These are phyloP conservation scores for Coelinius sp. DNA, from an alignment of 2,888 invertebrate genomes.

Conservation along the genomic window DNA sequence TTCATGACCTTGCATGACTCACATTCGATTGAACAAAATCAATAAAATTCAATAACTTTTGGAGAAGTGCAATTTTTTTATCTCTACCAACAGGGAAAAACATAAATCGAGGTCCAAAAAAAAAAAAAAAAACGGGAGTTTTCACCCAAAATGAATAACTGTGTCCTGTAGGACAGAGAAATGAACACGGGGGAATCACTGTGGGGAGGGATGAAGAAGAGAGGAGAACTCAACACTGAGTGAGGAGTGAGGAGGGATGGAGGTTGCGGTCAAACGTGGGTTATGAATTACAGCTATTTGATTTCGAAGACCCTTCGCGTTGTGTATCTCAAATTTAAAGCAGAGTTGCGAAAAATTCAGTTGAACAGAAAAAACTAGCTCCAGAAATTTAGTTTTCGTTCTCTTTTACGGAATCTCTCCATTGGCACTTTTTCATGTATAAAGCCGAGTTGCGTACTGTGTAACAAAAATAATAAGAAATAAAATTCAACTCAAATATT, in stretches of 20 bases:
- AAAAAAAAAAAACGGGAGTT: slow-evolving; percentile 51
- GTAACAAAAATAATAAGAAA: neutral
- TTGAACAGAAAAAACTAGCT: neutral
- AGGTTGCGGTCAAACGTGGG: slow-evolving; percentile 47
- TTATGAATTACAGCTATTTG: slow-evolving; percentile 50
- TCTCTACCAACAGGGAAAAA: neutral
- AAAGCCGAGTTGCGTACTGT: neutral
- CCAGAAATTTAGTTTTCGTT: slow-evolving; percentile 27
- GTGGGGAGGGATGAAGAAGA: slow-evolving; percentile 19
- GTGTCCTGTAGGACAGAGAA: slow-evolving; percentile 17
- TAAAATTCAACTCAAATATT: neutral
- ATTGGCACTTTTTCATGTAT: neutral
- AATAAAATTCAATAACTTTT: neutral
- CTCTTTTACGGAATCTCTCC: neutral
- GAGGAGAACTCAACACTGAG: neutral
- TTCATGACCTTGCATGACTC: neutral
- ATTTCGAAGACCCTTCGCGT: no score
- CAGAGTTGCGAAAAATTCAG: slow-evolving; percentile 4
- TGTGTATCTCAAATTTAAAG: slow-evolving; percentile 6
- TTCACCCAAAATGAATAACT: slow-evolving; percentile 55
- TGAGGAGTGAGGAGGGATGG: slow-evolving; percentile 20
- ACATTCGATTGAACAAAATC: neutral
- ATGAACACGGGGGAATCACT: neutral
- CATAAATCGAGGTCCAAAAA: slow-evolving; percentile 57
- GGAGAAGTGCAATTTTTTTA: neutral